These are phyloP conservation scores for Solea solea DNA, from an alignment of 2,113 vertebrate genomes.

Conservation along the genomic window DNA sequence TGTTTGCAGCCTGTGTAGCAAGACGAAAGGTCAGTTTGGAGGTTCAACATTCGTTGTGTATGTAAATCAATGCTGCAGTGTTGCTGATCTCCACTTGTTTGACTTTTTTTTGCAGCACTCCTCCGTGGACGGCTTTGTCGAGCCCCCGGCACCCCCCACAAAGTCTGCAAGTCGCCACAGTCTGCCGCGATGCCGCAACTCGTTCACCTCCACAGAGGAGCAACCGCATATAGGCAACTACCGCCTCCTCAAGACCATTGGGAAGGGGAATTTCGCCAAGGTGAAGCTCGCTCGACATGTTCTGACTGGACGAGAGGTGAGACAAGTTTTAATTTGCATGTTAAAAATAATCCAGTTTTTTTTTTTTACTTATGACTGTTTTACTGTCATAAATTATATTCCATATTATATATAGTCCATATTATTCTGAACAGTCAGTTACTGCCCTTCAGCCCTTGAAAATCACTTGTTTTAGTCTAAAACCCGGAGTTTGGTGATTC, in stretches of 20 bases:
- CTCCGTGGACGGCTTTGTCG: constrained; percentile 91
- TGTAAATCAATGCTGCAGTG: no score
- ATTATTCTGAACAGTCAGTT: no score
- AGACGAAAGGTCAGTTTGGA: neutral
- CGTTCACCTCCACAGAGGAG: constrained; percentile 89
- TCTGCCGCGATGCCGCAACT: constrained; percentile 92
- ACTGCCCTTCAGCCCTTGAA: no score
- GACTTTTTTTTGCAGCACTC: constrained; percentile 83
- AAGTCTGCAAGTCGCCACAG: constrained; percentile 94
- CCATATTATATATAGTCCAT: no score
- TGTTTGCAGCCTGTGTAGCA: constrained; percentile 10
- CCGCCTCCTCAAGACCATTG: constrained; percentile 95
- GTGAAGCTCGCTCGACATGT: constrained; percentile 94
- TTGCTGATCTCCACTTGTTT: constrained; percentile 30
- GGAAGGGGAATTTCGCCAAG: constrained; percentile 97
- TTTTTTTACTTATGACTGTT: no score
- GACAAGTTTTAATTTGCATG: constrained; percentile 34
- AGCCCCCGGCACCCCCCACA: constrained; percentile 86
- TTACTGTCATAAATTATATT: no score
- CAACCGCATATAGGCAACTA: constrained; percentile 96
- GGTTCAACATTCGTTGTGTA: neutral
- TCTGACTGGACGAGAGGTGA: constrained; percentile 95
- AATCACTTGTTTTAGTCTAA: no score
- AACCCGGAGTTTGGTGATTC: no score
- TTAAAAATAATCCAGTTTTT: no score